Percentiles rank a stretch among this genome's conserved stretches.
These are phyloP conservation scores for Neoaliturus tenellus DNA, from an alignment of 2,888 invertebrate genomes.

Conservation along the genomic window DNA sequence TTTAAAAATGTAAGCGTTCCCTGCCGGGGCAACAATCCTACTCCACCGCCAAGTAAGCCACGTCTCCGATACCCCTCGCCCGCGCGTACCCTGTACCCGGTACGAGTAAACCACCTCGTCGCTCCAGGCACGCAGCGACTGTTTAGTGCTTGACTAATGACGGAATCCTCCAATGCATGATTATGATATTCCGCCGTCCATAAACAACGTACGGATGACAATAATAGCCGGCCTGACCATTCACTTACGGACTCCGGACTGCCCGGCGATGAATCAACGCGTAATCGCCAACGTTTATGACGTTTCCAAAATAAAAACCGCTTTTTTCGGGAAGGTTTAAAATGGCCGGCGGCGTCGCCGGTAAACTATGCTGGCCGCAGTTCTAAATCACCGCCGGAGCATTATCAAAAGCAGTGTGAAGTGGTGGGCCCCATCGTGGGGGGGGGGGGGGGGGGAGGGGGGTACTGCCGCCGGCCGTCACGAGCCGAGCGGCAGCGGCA, in stretches of 20 bases:
- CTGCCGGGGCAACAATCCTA: no score
- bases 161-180: not conserved
- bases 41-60: no score
- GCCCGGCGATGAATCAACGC: not conserved
- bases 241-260: conserved; percentile 19
- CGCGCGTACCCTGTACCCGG: not conserved
- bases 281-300: not conserved
- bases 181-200: conserved; percentile 12
- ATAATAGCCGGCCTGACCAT: conserved; percentile 26
- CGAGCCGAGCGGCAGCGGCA: conserved; percentile 55
- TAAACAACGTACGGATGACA: not conserved
- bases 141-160: not conserved
- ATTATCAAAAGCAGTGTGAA: conserved; percentile 50
- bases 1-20: no score
- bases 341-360: conserved; percentile 17
- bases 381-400: conserved; percentile 46
- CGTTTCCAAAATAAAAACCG: conserved; percentile 34
- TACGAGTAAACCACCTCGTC: no score
- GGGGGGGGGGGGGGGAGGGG: not conserved
- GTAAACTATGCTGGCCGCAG: conserved; percentile 28
- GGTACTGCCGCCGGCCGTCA: not conserved
- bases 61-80: conserved; percentile 12
- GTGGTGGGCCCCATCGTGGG: not conserved
- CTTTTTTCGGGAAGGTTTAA: conserved; percentile 45
- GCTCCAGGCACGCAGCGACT: no score